Conservation (phyloP, 1,140 invertebrate species). For the Popillia japonica region DNA sequence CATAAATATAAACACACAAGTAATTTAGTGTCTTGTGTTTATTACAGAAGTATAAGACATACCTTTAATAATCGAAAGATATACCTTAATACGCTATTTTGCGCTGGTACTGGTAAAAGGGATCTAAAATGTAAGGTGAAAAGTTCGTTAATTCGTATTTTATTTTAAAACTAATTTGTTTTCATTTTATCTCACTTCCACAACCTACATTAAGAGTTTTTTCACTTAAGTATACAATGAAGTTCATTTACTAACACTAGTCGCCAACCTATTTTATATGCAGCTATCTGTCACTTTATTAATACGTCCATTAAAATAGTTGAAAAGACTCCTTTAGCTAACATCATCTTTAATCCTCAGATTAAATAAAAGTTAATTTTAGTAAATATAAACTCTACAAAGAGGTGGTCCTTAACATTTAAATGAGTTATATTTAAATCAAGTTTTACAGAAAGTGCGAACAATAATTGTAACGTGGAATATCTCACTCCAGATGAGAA, state of each 20-base stretch:
- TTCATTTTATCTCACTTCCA: too few species aligned
- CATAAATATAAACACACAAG: too few species aligned
- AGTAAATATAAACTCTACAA: background rate
- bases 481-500: conserved; percentile 57
- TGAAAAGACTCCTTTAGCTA: background rate
- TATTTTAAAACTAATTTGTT: too few species aligned
- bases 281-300: background rate
- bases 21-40: too few species aligned
- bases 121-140: too few species aligned
- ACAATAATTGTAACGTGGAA: conserved; percentile 54
- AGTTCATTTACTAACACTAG: background rate
- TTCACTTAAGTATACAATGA: background rate
- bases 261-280: background rate
- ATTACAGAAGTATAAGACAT: too few species aligned
- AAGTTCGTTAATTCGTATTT: too few species aligned
- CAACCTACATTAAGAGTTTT: background rate
- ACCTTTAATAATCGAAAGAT: too few species aligned
- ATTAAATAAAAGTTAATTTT: background rate
- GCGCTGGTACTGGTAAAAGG: too few species aligned
- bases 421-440: conserved; percentile 49
- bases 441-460: conserved; percentile 44
- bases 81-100: too few species aligned
- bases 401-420: conserved; percentile 54
- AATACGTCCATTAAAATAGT: background rate
- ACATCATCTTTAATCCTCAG: background rate